Evolutionary conservation across 2,888 invertebrate species (phyloP).

Genomic region (Tillus elongatus): DNA sequence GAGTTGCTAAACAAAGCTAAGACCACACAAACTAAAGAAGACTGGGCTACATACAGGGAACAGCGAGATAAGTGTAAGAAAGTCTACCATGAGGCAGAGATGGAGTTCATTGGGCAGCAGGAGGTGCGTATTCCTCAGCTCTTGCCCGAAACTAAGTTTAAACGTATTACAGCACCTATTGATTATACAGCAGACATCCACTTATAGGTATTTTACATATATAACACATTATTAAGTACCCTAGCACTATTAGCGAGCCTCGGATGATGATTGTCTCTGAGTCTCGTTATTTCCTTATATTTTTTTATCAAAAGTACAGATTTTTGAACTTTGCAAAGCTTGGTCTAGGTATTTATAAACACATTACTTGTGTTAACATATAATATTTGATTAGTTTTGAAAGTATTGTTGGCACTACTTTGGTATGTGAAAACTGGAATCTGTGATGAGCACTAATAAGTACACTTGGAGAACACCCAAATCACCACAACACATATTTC

Average conservation of each 20-base stretch:
- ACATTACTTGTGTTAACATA: too few relatives aligned
- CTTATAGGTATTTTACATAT: slow-evolving; percentile 38
- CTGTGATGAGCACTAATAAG: too few relatives aligned
- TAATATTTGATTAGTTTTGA: too few relatives aligned
- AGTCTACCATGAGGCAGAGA: slow-evolving; percentile 47
- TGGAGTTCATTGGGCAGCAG: slow-evolving; percentile 47
- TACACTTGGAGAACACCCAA: too few relatives aligned
- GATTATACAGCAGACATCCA: slow-evolving; percentile 43
- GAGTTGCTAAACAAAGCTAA: slow-evolving; percentile 45
- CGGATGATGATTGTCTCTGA: too few relatives aligned
- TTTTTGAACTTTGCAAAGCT: too few relatives aligned
- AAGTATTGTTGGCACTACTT: too few relatives aligned
- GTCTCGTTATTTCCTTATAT: not conserved
- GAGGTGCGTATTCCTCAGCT: slow-evolving; percentile 46
- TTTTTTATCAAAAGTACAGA: not conserved
- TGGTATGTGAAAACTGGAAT: too few relatives aligned
- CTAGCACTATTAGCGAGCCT: too few relatives aligned
- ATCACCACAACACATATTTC: too few relatives aligned
- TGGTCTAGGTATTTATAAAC: too few relatives aligned
- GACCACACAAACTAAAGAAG: slow-evolving; percentile 43
- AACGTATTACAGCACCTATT: slow-evolving; percentile 39
- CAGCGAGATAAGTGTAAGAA: slow-evolving; percentile 51
- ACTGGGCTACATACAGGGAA: slow-evolving; percentile 49
- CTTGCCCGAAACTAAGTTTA: slow-evolving; percentile 39
- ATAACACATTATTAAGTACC: too few relatives aligned